These are phyloP conservation scores for Pipistrellus kuhlii DNA, from an alignment of 2,797 vertebrate genomes.

Conservation along the genomic window DNA sequence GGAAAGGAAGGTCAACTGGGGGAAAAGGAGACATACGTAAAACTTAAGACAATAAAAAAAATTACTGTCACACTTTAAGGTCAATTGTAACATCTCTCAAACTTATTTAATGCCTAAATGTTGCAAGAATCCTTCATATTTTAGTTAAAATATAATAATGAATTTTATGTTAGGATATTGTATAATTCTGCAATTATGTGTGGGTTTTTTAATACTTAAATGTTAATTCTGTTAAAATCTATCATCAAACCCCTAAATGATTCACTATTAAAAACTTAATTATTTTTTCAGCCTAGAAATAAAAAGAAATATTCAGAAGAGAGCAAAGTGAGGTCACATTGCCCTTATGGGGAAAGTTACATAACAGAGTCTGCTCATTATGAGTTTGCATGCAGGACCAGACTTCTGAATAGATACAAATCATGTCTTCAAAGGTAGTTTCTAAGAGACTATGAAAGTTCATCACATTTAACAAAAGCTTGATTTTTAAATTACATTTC, in stretches of 20 bases:
- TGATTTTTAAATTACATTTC: constrained; percentile 9
- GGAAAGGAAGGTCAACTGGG: too few relatives aligned
- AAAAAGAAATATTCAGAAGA: not conserved
- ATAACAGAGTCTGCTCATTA: not conserved
- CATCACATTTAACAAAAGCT: not conserved
- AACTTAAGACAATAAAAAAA: not conserved
- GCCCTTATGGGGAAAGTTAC: not conserved
- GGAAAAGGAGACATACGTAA: too few relatives aligned
- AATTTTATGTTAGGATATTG: not conserved
- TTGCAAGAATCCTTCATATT: not conserved
- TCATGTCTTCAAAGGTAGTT: not conserved
- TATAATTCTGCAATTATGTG: not conserved
- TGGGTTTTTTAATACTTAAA: not conserved
- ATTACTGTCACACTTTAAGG: not conserved
- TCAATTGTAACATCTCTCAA: not conserved
- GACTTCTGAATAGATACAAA: not conserved
- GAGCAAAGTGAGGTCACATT: not conserved
- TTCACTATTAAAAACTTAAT: not conserved
- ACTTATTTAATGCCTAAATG: not conserved
- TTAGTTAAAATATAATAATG: constrained; percentile 2
- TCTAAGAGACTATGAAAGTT: not conserved
- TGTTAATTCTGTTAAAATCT: not conserved
- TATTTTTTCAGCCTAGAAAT: not conserved
- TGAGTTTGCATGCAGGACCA: not conserved
- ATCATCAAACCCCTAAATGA: not conserved